phyloP scores from a whole-genome alignment of 2,113 vertebrate genomes.

The Panurus biarmicus region DNA sequence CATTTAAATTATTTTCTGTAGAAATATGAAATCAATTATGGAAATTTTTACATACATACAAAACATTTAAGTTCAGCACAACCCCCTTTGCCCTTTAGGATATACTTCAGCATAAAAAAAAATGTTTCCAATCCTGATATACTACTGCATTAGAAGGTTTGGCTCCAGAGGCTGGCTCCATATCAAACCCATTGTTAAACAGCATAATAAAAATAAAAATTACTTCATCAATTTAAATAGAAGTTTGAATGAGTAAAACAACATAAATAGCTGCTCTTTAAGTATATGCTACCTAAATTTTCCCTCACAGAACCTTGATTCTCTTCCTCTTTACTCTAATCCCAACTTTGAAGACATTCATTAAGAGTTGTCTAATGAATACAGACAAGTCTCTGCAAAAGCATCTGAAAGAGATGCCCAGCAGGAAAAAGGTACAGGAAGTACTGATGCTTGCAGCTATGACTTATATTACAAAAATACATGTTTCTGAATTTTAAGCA shows the following conservation, averaged over 20 bases:
- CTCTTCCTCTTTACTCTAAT: slow-evolving; percentile 41
- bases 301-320: slow-evolving; percentile 4
- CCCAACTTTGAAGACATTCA: slow-evolving; percentile 43
- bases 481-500: slow-evolving; percentile 3
- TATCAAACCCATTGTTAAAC: slow-evolving; percentile 24
- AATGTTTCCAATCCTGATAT: not conserved
- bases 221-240: slow-evolving; percentile 50
- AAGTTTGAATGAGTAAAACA: slow-evolving; percentile 40
- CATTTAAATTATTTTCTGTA: not conserved
- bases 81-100: not conserved
- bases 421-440: slow-evolving; percentile 47
- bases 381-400: slow-evolving; percentile 47
- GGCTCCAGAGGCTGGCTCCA: slow-evolving; percentile 21
- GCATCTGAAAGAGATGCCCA: slow-evolving; percentile 38
- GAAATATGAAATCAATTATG: not conserved
- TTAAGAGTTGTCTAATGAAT: slow-evolving; percentile 29
- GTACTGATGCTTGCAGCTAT: not conserved
- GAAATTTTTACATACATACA: not conserved
- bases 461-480: not conserved
- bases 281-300: not conserved
- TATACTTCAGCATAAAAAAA: not conserved
- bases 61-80: not conserved
- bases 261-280: slow-evolving; percentile 9
- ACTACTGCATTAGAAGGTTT: slow-evolving; percentile 20
- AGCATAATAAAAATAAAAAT: slow-evolving; percentile 42